Conservation (phyloP, 1,140 invertebrate genomes). For the Plectrocnemia conspersa region DNA sequence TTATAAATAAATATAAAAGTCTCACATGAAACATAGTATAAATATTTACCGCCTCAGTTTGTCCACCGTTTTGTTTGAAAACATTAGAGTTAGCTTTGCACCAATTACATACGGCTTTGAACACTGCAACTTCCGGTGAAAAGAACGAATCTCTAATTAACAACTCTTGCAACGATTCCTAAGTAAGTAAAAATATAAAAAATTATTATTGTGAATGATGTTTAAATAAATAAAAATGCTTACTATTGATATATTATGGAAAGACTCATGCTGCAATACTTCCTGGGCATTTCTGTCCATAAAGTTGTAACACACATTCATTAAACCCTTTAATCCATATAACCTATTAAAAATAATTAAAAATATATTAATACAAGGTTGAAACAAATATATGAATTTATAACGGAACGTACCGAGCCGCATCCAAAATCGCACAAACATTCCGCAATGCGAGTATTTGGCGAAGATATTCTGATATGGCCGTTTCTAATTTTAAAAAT, state of each 20-base stretch:
- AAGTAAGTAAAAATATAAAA: conserved; percentile 1
- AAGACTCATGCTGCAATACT: conserved; percentile 78
- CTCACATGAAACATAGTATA: no score
- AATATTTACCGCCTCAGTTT: conserved; percentile 47
- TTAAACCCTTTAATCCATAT: conserved; percentile 57
- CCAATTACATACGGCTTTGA: conserved; percentile 83
- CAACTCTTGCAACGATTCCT: conserved; percentile 76
- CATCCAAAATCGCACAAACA: conserved; percentile 90
- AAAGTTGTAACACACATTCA: conserved; percentile 69
- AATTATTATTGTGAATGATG: conserved; percentile 1
- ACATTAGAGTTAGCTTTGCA: conserved; percentile 65
- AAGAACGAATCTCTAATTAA: conserved; percentile 92
- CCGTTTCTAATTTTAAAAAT: conserved; percentile 83
- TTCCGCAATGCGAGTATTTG: conserved; percentile 83
- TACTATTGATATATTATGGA: conserved; percentile 79
- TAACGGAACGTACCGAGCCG: conserved; percentile 64
- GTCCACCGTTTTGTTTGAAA: conserved; percentile 38
- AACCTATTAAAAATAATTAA: conserved; percentile 41
- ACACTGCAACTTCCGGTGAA: conserved; percentile 93
- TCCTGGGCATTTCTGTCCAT: conserved; percentile 85
- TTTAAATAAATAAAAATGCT: conserved; percentile 36
- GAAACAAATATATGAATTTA: conserved; percentile 39
- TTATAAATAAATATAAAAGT: no score
- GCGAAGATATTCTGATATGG: conserved; percentile 89
- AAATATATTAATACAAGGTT: not conserved